These are phyloP conservation scores for Eulemur macaco DNA, from an alignment of 2,113 vertebrate genomes.

Conservation along the genomic window DNA sequence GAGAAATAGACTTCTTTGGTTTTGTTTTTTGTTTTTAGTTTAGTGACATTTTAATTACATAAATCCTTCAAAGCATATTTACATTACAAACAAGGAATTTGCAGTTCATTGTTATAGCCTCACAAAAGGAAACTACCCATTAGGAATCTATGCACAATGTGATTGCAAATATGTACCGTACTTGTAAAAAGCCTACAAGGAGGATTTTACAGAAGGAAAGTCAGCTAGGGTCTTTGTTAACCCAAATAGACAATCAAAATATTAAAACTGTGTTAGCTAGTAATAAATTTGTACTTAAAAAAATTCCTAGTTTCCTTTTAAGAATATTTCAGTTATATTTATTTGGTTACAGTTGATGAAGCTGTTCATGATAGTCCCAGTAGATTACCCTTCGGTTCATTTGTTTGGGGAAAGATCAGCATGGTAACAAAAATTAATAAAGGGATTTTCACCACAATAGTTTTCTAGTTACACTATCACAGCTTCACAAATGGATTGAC, in stretches of 20 bases:
- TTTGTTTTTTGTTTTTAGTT: no score
- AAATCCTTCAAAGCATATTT: not conserved
- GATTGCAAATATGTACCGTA: constrained; percentile 85
- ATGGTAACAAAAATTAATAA: constrained; percentile 74
- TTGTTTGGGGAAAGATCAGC: constrained; percentile 76
- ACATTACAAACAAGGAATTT: not conserved
- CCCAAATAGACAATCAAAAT: not conserved
- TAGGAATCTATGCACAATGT: constrained; percentile 54
- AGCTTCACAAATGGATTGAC: constrained; percentile 78
- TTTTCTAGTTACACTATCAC: constrained; percentile 85
- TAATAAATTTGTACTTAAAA: constrained; percentile 85
- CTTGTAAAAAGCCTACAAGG: constrained; percentile 83
- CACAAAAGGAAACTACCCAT: not conserved
- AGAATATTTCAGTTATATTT: constrained; percentile 84
- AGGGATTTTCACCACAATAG: constrained; percentile 75
- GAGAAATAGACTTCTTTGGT: not conserved
- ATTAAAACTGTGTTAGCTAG: constrained; percentile 83
- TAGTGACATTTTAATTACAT: not conserved
- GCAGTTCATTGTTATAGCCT: not conserved
- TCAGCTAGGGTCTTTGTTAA: constrained; percentile 81
- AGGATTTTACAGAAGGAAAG: constrained; percentile 83
- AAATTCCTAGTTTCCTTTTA: constrained; percentile 79
- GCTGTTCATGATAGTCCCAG: constrained; percentile 69
- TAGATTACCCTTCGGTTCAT: constrained; percentile 72
- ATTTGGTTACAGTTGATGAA: constrained; percentile 73